Evolutionary conservation across 2,113 vertebrate genomes (phyloP), one percentile per base, ranked within the genome.

Genomic region (Sigmodon hispidus): DNA sequence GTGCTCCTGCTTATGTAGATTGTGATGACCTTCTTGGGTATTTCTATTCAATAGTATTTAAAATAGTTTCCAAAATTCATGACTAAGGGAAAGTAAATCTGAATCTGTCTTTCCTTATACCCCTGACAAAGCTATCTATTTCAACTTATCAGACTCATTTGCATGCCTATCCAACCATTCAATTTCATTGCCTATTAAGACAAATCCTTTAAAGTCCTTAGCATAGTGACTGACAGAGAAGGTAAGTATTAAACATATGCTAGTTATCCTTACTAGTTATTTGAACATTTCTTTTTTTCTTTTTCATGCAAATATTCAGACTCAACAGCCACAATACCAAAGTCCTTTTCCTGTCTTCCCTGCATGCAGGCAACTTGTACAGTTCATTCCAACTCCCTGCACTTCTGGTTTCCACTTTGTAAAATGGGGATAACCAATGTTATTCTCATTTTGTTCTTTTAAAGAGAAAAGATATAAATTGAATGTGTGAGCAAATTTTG

Each of bases 61-160:
- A 94, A 85, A 77, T 22, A 57, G n/a, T 12, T 75, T 90, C 31
- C 26, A 80, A 86, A 96, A 96, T 89, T 73, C 24, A 92, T 84
- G 65, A 93, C 63, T 76, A 91, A 91, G 59, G 3, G 65, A 80
- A 96, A 86, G 45, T 84, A 87, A 84, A 92, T 90, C 93, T 84
- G 40, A 70, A 48, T 5, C 52, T 94, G 11, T 94, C 69, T 93
- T 48, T 83, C 88, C 80, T 80, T 8, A 84, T 21, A 7, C 11
- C 17, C 40, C 40, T 79, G 12, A 63, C 16, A 79, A 89, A 86
- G 76, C 36, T 93, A 12, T 43, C 17, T 9, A 75, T 79, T 93
- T 92, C 43, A 94, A 19, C 80, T 13, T 55, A 43, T 19, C 34
- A 13, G 15, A n/a, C 9, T 89, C 45, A 75, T 76, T 87, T 70